Conservation (phyloP, 1,140 invertebrate genomes). For the Gryon sp. region DNA sequence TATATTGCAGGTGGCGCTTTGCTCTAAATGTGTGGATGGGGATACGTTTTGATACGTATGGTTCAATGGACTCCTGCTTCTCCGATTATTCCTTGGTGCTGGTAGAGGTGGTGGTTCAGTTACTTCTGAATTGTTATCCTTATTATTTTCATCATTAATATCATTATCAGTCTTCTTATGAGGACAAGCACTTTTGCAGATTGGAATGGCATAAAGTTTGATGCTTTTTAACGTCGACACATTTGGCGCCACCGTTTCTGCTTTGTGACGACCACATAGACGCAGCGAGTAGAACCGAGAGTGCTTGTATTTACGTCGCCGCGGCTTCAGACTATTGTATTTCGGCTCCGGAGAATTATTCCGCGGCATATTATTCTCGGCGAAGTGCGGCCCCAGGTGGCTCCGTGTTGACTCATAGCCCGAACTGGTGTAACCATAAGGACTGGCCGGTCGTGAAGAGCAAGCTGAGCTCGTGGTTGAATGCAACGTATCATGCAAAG, state of each 20-base stretch:
- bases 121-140: slow-evolving; percentile 7
- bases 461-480: slow-evolving; percentile 70
- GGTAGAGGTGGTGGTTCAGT: slow-evolving; percentile 72
- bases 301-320: slow-evolving; percentile 72
- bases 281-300: slow-evolving; percentile 77
- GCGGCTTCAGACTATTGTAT: slow-evolving; percentile 74
- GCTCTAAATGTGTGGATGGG: slow-evolving; percentile 76
- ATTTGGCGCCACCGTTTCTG: slow-evolving; percentile 45
- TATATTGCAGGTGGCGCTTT: slow-evolving; percentile 57
- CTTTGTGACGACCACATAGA: slow-evolving; percentile 69
- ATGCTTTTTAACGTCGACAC: slow-evolving; percentile 46
- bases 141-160: slow-evolving; percentile 17
- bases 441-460: slow-evolving; percentile 76
- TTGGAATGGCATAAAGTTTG: slow-evolving; percentile 77
- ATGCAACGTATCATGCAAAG: slow-evolving; percentile 77
- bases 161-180: slow-evolving; percentile 70
- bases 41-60: slow-evolving; percentile 81
- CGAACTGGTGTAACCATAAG: slow-evolving; percentile 77
- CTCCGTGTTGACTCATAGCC: slow-evolving; percentile 83
- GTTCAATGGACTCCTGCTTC: slow-evolving; percentile 73
- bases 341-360: slow-evolving; percentile 74
- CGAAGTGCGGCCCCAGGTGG: slow-evolving; percentile 78
- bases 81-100: slow-evolving; percentile 72
- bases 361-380: slow-evolving; percentile 74
- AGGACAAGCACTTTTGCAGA: slow-evolving; percentile 72